Percentiles rank a stretch among this genome's conserved stretches.
Evolutionary conservation across 2,797 vertebrate genomes (phyloP).

Genomic region (Chelmon rostratus): DNA sequence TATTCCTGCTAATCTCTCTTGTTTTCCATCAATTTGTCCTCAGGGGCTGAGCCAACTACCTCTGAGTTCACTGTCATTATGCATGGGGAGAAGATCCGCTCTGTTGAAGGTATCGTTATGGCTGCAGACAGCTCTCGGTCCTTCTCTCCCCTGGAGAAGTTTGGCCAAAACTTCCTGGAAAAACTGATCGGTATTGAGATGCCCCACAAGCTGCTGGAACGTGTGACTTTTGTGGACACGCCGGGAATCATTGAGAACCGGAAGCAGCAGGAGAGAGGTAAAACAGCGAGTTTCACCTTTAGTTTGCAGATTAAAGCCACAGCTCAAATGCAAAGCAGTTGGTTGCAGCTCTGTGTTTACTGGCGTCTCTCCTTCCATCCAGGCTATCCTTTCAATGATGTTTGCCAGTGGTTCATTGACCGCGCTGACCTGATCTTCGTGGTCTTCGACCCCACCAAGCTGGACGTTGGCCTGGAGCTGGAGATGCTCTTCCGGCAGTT

Average conservation of each 20-base stretch:
- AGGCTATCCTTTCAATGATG: conserved; percentile 99
- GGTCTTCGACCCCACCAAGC: conserved; percentile 97
- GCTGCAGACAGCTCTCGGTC: conserved; percentile 97
- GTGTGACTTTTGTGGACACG: conserved; percentile 97
- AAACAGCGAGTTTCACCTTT: background rate
- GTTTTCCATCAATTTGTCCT: conserved; percentile 13
- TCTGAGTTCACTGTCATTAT: conserved; percentile 99
- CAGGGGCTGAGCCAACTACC: conserved; percentile 98
- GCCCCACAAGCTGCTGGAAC: conserved; percentile 96
- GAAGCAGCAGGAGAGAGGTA: conserved; percentile 99
- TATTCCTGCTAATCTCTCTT: conserved; percentile 21
- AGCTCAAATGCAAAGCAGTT: background rate
- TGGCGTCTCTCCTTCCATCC: conserved; percentile 43
- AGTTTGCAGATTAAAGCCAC: background rate
- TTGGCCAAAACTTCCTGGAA: conserved; percentile 98
- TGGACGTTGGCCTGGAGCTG: conserved; percentile 96
- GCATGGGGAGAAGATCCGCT: conserved; percentile 97
- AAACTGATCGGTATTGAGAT: conserved; percentile 98
- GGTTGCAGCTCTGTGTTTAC: background rate
- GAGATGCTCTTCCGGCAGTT: conserved; percentile 98
- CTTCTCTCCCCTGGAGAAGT: conserved; percentile 97
- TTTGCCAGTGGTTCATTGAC: conserved; percentile 99
- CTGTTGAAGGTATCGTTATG: conserved; percentile 98
- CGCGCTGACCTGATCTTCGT: conserved; percentile 98
- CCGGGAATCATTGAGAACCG: conserved; percentile 99